Evolutionary conservation across 2,797 vertebrate species (phyloP).

Genomic region (Chaunax sp.): DNA sequence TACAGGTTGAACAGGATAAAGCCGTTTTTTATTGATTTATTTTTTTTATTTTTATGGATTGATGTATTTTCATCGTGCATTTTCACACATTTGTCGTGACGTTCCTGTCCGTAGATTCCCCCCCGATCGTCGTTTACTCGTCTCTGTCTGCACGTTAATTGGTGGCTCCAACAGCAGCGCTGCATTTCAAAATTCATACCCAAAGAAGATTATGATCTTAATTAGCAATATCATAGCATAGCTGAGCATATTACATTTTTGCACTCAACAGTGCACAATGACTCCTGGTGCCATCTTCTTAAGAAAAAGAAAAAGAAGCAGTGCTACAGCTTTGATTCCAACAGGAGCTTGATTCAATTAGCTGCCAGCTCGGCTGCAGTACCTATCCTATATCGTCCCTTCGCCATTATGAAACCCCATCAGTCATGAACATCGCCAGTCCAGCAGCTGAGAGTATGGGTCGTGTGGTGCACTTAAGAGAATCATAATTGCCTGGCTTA

Average conservation of each 20-base stretch:
- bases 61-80: background rate
- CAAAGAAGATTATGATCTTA: conserved; percentile 75
- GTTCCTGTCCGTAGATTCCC: conserved; percentile 16
- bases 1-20: conserved; percentile 28
- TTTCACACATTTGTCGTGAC: background rate
- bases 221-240: conserved; percentile 74
- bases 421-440: conserved; percentile 37
- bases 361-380: conserved; percentile 33
- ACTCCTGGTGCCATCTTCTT: conserved; percentile 27
- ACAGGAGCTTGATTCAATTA: conserved; percentile 62
- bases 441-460: conserved; percentile 23
- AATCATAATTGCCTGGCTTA: conserved; percentile 26
- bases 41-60: conserved; percentile 29
- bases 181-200: conserved; percentile 60
- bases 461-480: conserved; percentile 28
- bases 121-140: conserved; percentile 21
- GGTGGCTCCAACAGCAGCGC: conserved; percentile 49
- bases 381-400: conserved; percentile 35
- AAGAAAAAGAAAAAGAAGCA: conserved; percentile 32
- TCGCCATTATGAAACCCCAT: conserved; percentile 34
- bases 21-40: conserved; percentile 8
- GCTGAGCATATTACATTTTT: conserved; percentile 59
- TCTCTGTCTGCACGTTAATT: conserved; percentile 49
- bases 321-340: conserved; percentile 46
- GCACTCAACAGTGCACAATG: conserved; percentile 41